phyloP scores from a whole-genome alignment of 1,140 invertebrate genomes.

The Drosophila lacertosa region DNA sequence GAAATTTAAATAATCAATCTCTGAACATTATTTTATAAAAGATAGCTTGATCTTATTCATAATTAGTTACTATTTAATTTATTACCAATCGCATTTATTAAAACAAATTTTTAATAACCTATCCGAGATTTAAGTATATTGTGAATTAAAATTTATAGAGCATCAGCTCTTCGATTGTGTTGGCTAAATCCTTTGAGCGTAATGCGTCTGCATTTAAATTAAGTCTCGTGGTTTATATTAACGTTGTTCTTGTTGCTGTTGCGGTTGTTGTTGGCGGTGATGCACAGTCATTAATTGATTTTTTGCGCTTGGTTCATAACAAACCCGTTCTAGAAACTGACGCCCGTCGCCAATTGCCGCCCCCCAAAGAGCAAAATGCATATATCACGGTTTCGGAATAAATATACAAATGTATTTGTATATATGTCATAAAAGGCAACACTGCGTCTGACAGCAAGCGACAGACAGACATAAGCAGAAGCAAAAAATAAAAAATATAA shows the following conservation, averaged over 20 bases:
- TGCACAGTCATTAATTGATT: constrained; percentile 45
- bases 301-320: constrained; percentile 20
- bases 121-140: neutral
- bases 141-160: neutral
- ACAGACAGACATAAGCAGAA: no score
- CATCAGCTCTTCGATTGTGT: neutral
- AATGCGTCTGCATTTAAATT: constrained; percentile 1
- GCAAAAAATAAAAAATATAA: neutral
- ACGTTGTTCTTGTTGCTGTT: neutral
- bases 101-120: no score
- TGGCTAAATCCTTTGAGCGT: constrained; percentile 1
- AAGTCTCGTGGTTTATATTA: constrained; percentile 2
- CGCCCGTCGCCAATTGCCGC: constrained; percentile 1
- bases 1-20: neutral
- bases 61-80: no score
- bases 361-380: neutral
- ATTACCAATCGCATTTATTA: no score
- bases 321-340: neutral
- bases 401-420: no score
- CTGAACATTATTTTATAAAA: no score
- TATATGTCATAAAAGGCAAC: constrained; percentile 13
- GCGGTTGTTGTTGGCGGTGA: neutral
- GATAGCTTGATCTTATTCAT: no score
- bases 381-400: constrained; percentile 20
- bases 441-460: neutral